Evolutionary conservation across 2,113 vertebrate species (phyloP).

Genomic region (Laterallus jamaicensis): DNA sequence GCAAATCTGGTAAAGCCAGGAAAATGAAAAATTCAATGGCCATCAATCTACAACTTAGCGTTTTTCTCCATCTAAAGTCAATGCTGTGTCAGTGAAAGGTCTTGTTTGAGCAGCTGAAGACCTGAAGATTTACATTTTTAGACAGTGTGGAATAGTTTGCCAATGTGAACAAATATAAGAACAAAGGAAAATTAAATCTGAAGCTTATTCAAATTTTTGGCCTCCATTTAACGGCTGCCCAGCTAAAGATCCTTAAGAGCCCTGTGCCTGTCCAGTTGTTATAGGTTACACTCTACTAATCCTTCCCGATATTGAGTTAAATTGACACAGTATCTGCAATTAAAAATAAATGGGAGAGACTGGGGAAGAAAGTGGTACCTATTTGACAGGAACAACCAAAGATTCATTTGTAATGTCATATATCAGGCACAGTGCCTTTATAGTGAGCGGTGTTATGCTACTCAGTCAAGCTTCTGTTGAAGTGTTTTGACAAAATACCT

Average conservation of each 20-base stretch:
- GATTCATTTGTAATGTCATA: not conserved
- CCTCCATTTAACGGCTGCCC: not conserved
- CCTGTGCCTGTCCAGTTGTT: not conserved
- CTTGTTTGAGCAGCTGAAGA: conserved; percentile 23
- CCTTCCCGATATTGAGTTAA: not conserved
- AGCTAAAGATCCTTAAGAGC: not conserved
- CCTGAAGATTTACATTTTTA: conserved; percentile 18
- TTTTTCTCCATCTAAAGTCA: conserved; percentile 17
- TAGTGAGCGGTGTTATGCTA: not conserved
- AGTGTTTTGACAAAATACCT: conserved; percentile 13
- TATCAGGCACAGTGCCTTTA: not conserved
- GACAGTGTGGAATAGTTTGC: not conserved
- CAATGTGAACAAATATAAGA: not conserved
- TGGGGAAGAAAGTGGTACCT: not conserved
- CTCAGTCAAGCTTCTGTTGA: not conserved
- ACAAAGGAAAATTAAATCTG: not conserved
- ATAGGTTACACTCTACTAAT: not conserved
- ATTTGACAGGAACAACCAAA: not conserved
- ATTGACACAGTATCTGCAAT: not conserved
- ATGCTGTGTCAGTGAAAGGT: not conserved
- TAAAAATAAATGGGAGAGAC: not conserved
- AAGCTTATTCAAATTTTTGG: not conserved
- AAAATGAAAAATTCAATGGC: not conserved
- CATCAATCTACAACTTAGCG: not conserved
- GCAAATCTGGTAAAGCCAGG: not conserved